Evolutionary conservation across 2,888 invertebrate species (phyloP), one percentile per base, ranked within the genome.

Genomic region (Lomographa bimaculata): DNA sequence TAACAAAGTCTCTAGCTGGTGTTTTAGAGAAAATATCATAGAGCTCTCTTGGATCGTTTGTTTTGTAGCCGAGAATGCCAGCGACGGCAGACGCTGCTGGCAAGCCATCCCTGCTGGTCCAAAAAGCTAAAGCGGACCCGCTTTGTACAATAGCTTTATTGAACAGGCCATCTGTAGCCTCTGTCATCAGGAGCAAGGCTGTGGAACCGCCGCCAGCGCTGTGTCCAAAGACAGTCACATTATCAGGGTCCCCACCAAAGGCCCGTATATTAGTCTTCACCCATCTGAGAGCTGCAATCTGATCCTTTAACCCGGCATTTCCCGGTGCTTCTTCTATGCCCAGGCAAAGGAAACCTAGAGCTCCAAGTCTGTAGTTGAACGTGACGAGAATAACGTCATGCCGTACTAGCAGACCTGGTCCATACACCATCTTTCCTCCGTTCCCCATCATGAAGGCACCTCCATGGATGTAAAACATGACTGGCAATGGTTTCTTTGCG

Each of bases 391-490:
- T 78, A 0, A 83, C 75, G 11, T 75, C 68, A 20, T 75, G 71
- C 29, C 63, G 64, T 1, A 82, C 60, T 14, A 84, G 45, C 35
- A 77, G 80, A 7, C 79, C 73, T 14, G 83, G 77, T 1, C 65
- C 76, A 10, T 71, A 61, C 0, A 80, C 0, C 2, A 75, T 30
- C 54, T 79, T 79, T 5, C 80, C 78, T 2, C 81, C 83, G 43
- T 64, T 76, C n/a, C 83, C 82, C 0, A 76, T 0, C 0, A 74
- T 25, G 36, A 80, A 84, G 7, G 75, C 82, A 19, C 84, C 84
- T 14, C 83, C 83, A 17, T 84, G 82, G n/a, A 84, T 73, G 40
- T 63, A 83, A 0, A 75, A 75, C 80, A 84, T 82, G 1, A 84
- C 82, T 8, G 83, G 71, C 1, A 79, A 42, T 5, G 69, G 72